Evolutionary conservation across 2,888 invertebrate genomes (phyloP).

Genomic region (Drosophila yooni): DNA sequence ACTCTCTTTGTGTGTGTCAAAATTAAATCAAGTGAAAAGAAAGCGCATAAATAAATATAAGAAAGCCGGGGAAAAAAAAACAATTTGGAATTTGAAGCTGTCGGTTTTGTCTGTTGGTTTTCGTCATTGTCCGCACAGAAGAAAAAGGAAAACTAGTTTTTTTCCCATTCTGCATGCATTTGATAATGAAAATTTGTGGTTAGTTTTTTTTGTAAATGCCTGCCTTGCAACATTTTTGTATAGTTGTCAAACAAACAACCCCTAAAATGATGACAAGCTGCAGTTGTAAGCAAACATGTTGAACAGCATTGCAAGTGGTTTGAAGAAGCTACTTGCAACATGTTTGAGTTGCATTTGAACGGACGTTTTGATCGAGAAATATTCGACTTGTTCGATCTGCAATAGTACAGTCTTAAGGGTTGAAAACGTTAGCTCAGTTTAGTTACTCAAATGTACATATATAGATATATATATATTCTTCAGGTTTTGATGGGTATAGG

Average conservation of each 20-base stretch:
- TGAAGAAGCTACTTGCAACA: conserved; percentile 7
- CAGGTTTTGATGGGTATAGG: background rate
- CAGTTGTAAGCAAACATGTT: conserved; percentile 39
- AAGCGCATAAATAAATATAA: conserved; percentile 73
- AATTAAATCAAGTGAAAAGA: conserved; percentile 76
- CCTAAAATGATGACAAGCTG: conserved; percentile 24
- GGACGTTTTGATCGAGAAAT: background rate
- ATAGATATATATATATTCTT: background rate
- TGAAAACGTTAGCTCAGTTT: background rate
- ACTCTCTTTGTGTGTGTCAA: conserved; percentile 54
- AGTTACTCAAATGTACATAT: background rate
- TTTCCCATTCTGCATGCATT: conserved; percentile 20
- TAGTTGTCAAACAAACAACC: conserved; percentile 45
- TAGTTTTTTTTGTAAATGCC: conserved; percentile 18
- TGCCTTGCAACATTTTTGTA: conserved; percentile 4
- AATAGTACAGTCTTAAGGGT: background rate
- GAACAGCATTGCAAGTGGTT: background rate
- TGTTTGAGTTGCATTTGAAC: conserved; percentile 25
- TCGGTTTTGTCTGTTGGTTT: conserved; percentile 52
- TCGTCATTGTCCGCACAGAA: conserved; percentile 50
- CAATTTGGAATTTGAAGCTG: conserved; percentile 39
- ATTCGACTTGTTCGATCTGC: background rate
- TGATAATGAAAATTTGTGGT: conserved; percentile 51
- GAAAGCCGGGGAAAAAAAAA: conserved; percentile 28
- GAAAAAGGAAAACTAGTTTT: conserved; percentile 49